Base-by-base conservation (phyloP, 2,113 vertebrate species). In the Aix galericulata region DNA sequence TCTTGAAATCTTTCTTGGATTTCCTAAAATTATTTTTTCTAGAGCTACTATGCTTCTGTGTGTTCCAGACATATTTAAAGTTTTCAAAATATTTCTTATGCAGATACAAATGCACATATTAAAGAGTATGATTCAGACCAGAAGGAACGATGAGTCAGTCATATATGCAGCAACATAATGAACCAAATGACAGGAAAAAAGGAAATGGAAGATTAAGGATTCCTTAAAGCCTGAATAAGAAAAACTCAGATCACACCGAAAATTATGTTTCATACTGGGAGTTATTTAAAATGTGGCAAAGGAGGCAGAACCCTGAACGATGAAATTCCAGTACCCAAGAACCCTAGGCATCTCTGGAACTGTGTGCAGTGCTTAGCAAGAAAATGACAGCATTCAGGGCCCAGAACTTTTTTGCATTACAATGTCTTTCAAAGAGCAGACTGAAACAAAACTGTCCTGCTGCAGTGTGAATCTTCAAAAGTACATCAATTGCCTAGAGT, bases 1-100 rank as follows among this genome's bases (percentile, higher is more conserved):
- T 93, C 86, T 92, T 86, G 60, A 89, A 89, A 85, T 48, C 23
- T 94, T 91, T 96, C 84, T 84, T 91, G 71, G 69, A 64, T 88
- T 26, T 89, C 93, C 82, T 81, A 75, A 88, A 82, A 92, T 31
- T 63, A 48, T 74, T 93, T 91, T 91, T 94, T 84, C 74, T 85
- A 69, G 79, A 86, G 76, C 22, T 81, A 73, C 42, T 34, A 48
- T 62, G 38, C 48, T 80, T 93, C 64, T 77, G 32, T 22, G 1
- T 82, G 93, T 93, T 95, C 67, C 90, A 91, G 86, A 89, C 63
- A 82, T 50, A 79, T 67, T 86, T 87, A 53, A 91, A 71, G 29
- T 52, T 16, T 66, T 86, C 36, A 78, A 96, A 93, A 87, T 77
- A 79, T 77, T 96, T 91, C 68, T 74, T 40, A 60, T 23, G 58